Base-by-base conservation (phyloP, 2,888 invertebrate species). In the Nemotelus nigrinus region DNA sequence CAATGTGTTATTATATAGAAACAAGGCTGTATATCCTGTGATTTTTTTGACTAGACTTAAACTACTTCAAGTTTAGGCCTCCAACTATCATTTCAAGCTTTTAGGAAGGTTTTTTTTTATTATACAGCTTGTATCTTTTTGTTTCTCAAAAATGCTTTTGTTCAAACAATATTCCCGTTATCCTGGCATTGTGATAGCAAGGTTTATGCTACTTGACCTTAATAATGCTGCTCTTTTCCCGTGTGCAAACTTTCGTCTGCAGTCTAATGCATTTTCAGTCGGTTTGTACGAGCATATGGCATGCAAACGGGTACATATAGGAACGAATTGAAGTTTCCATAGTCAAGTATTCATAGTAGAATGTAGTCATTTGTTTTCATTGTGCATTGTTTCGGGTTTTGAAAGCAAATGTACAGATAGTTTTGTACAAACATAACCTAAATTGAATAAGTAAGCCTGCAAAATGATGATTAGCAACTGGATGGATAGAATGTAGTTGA, bases 141-240 rank as follows among this genome's bases (percentile, higher is more conserved):
- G 50, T 50, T 50, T 8, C 8, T 8, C 6, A 50, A 50, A 5
- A 50, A 1, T 1, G 50, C 50, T 50, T 50, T 8, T 50, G 50
- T 50, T 50, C 1, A 7, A 8, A 25, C 25, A 25, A 25, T 25
- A 25, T 5, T 5, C 50, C 8, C 8, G 5, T 1, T 8, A 50
- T 50, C 50, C 50, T 50, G 5, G 6, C 41, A 6, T 63, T 63
- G 63, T 63, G 63, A 65, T 45, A 65, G 44, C 65, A 65, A 65
- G 65, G 65, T 41, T 45, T 47, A 65, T 65, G 2, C 45, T 65
- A 47, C 65, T 65, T 65, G 65, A 65, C 65, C 65, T 65, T 47
- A 65, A 65, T 45, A 65, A 65, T 65, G 41, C 47, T 65, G 65
- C 65, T 65, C 65, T 65, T 47, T 65, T 65, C 47, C 47, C 39